Base-by-base conservation (phyloP, 64 coral and sea anemone genomes). In the Actinia tenebrosa region DNA sequence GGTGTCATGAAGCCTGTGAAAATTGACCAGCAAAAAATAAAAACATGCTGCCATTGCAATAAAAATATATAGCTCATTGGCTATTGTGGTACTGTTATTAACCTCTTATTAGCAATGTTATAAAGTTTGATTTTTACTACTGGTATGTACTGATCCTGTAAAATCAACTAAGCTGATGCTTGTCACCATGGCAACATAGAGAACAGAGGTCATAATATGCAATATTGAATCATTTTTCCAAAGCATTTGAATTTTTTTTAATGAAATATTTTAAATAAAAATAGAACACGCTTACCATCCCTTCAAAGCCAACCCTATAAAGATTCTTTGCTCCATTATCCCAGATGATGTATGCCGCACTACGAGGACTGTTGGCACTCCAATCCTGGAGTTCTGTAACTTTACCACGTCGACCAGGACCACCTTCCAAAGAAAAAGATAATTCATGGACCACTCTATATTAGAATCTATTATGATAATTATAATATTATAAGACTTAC, bases 381-480 rank as follows among this genome's bases (percentile, higher is more conserved):
- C 97, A 99, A 56, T 99, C 97, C 68, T 99, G 97, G 44, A 99
- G 64, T 78, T 99, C 97, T 55, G 97, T 99, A 8, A 99, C 97
- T 82, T 99, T 99, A 54, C 97, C 97, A 44, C 97, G 82, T 56
- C 97, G 83, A 79, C 97, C 93, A 77, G 97, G 93, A 19, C 97
- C 97, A 54, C 97, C 97, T 99, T 43, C 7, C 30, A 37, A 37
- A 37, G n/a, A 37, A 37, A 1, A 37, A 37, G 23, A 75, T 37
- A 75, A 75, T 75, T 75, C 7, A 69, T 69, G 4, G 30, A 37
- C 1, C 1, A 37, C 30, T 37, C 30, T 37, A 37, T 37, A 37
- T 37, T 1, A 37, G 30, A 37, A 37, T 37, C 30, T 37, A 37
- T 37, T 37, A 37, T 37, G 30, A 37, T 37, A 37, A 37, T 37